phyloP scores from a whole-genome alignment of 1,140 invertebrate species.

The Platyscapa corneri region DNA sequence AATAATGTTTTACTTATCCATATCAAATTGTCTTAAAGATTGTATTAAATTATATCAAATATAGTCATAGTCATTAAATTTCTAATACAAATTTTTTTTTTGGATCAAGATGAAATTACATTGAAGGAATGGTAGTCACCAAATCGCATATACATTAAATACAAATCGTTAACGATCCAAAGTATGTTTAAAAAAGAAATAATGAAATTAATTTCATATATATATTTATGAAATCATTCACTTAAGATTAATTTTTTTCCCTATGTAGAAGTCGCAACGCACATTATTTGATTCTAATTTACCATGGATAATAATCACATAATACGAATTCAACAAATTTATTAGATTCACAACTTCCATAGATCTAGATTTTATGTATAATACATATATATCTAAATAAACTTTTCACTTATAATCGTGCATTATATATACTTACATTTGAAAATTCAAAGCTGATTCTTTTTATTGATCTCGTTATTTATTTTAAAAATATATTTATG shows the following conservation, averaged over 20 bases:
- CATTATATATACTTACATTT: too few relatives aligned
- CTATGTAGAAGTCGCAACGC: conserved; percentile 2
- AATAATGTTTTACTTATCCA: conserved; percentile 27
- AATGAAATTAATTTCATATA: conserved; percentile 29
- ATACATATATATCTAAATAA: too few relatives aligned
- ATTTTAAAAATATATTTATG: too few relatives aligned
- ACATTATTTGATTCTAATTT: conserved; percentile 9
- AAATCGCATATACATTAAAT: conserved; percentile 28
- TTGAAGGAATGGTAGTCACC: conserved; percentile 22
- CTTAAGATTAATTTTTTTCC: conserved; percentile 1
- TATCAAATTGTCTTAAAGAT: conserved; percentile 24
- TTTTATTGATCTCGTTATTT: too few relatives aligned
- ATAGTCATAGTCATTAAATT: conserved; percentile 24
- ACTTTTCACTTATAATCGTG: too few relatives aligned
- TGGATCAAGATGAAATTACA: conserved; percentile 19
- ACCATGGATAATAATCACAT: not conserved
- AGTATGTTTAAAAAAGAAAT: conserved; percentile 1
- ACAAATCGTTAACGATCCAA: conserved; percentile 19
- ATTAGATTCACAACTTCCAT: not conserved
- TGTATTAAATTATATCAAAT: conserved; percentile 21
- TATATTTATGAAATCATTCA: conserved; percentile 31
- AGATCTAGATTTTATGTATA: too few relatives aligned
- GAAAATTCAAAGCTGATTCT: too few relatives aligned
- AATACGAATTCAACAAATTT: not conserved
- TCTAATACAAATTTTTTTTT: conserved; percentile 12